phyloP scores from a whole-genome alignment of 1,140 invertebrate genomes.

The Drosophila chauvacae region DNA sequence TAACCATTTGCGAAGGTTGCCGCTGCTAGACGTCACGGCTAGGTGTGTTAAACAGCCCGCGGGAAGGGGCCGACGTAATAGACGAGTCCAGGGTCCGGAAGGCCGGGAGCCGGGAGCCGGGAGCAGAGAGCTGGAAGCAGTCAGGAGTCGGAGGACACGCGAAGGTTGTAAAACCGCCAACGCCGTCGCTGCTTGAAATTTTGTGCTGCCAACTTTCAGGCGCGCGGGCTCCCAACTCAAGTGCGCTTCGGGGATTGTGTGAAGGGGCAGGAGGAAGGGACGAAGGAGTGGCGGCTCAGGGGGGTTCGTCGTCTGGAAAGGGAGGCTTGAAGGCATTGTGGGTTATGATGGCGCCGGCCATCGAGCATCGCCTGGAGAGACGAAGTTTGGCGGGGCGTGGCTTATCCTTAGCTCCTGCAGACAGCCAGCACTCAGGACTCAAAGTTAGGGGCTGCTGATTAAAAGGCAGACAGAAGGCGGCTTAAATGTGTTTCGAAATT shows the following conservation, averaged over 20 bases:
- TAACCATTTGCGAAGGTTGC: conserved; percentile 80
- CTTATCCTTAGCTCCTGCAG: conserved; percentile 30
- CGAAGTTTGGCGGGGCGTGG: conserved; percentile 37
- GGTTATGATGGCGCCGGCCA: conserved; percentile 76
- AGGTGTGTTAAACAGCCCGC: conserved; percentile 64
- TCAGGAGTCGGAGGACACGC: conserved; percentile 51
- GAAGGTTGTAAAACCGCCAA: conserved; percentile 80
- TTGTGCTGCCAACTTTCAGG: conserved; percentile 75
- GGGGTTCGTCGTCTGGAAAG: background rate
- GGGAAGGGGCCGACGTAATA: conserved; percentile 31
- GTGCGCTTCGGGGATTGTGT: conserved; percentile 69
- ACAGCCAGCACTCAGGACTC: conserved; percentile 15
- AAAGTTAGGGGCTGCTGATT: conserved; percentile 10
- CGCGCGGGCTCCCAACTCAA: conserved; percentile 71
- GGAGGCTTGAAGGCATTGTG: conserved; percentile 56
- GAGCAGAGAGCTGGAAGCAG: background rate
- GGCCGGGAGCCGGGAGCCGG: background rate
- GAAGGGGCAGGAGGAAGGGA: background rate
- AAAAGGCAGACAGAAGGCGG: background rate
- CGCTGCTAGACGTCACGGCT: conserved; percentile 55
- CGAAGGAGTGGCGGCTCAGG: background rate
- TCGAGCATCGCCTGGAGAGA: conserved; percentile 56
- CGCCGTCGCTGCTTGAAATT: conserved; percentile 66
- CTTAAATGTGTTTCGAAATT: conserved; percentile 1
- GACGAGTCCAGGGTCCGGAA: conserved; percentile 14